Evolutionary conservation across 2,113 vertebrate species (phyloP).

Genomic region (Pygoscelis antarcticus): DNA sequence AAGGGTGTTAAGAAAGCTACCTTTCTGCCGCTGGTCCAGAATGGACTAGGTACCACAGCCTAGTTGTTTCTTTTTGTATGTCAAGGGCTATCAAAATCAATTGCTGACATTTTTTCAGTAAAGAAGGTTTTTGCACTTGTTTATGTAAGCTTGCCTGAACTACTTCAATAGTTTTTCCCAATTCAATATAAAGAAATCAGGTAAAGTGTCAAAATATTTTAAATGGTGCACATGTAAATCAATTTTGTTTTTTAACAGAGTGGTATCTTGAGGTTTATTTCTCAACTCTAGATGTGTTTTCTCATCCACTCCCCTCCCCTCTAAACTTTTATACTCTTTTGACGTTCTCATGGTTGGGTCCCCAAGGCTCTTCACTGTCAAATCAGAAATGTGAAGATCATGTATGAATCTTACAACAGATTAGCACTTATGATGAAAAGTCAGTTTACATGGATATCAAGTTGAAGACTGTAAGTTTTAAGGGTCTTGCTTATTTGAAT

Average conservation of each 20-base stretch:
- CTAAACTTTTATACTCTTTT: background rate
- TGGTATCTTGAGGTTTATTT: background rate
- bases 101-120: background rate
- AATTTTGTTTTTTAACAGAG: background rate
- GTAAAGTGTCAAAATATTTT: background rate
- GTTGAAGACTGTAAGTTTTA: background rate
- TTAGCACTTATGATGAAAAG: background rate
- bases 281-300: background rate
- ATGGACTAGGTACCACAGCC: fast-evolving
- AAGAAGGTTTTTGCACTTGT: background rate
- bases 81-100: background rate
- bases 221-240: background rate
- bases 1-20: background rate
- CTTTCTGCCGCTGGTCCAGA: background rate
- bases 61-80: background rate
- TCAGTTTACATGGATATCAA: background rate
- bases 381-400: background rate
- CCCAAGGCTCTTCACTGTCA: background rate
- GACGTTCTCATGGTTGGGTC: background rate
- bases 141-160: background rate
- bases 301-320: fast-evolving
- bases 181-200: background rate
- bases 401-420: background rate
- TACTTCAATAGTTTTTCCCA: background rate
- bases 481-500: background rate